These are phyloP conservation scores for Acrobasis suavella DNA, from an alignment of 2,888 invertebrate species.

Conservation along the genomic window DNA sequence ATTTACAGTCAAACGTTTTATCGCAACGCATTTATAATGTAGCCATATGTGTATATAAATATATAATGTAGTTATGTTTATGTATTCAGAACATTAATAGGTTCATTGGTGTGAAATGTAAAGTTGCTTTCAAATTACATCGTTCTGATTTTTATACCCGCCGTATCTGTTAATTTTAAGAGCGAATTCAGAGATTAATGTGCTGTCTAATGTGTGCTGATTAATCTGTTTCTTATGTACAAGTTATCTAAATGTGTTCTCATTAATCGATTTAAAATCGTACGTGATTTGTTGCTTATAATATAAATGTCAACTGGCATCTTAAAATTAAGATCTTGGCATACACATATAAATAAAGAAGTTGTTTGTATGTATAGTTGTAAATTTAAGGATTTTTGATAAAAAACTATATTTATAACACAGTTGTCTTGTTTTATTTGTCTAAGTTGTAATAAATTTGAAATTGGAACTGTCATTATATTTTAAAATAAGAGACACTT, in stretches of 20 bases:
- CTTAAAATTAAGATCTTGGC: conserved; percentile 4
- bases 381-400: no score
- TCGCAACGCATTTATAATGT: no score
- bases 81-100: background rate
- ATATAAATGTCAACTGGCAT: conserved; percentile 8
- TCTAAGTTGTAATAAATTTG: no score
- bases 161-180: conserved; percentile 17
- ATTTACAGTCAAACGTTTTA: no score
- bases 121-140: background rate
- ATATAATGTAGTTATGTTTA: background rate
- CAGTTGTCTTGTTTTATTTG: no score
- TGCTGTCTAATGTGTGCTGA: no score
- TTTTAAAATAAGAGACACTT: no score
- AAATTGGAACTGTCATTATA: no score
- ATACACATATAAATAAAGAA: no score
- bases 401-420: no score
- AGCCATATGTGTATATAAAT: no score
- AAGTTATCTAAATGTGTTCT: conserved; percentile 7
- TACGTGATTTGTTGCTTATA: conserved; percentile 11
- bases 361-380: no score
- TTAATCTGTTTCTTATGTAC: conserved; percentile 12
- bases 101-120: conserved; percentile 12
- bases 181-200: conserved; percentile 11
- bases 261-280: conserved; percentile 22
- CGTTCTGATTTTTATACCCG: conserved; percentile 4